Base-by-base conservation (phyloP, 1,140 invertebrate genomes). In the Platyscapa corneri region DNA sequence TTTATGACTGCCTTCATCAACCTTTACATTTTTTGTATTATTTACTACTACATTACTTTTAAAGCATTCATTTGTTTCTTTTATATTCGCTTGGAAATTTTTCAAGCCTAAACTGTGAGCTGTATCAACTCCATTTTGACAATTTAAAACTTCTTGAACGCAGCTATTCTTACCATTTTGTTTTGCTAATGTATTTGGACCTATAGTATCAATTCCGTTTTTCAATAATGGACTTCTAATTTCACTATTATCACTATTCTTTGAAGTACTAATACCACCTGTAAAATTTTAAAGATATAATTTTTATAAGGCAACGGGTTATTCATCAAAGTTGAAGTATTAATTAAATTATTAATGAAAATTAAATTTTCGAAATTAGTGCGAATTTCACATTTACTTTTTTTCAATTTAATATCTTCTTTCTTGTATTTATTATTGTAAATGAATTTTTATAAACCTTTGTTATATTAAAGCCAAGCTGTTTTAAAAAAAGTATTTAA, bases 151-250 rank as follows among this genome's bases (percentile, higher is more conserved):
- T 23, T 75, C 56, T 42, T 81, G 78, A 23, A 75, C 18, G 34
- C 77, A 76, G n/a, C 67, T 85, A 76, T 10, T 76, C 49, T 78
- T 76, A 2, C 39, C 70, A 60, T 81, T 85, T n/a, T 46, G 53
- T 49, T 85, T 85, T 23, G 67, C 42, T 27, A 79, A 12, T 27
- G 80, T n/a, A 70, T 49, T 85, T 49, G 75, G 67, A 10, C 78
- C 78, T 65, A 65, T 85, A 10, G 67, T n/a, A 67, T 81, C 78
- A 16, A 76, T 75, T 27, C 70, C 78, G 49, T 81, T 81, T 76
- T 85, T 85, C 12, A 67, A 30, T 20, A 85, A 67, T 64, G 84
- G 78, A 76, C 46, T 81, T 32, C 37, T 85, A 10, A 60, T 42
- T 14, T 85, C 79, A 72, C 20, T 79, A 10, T n/a, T 32, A 67